Evolutionary conservation across 2,888 invertebrate species (phyloP).

Genomic region (Aquatica leii): DNA sequence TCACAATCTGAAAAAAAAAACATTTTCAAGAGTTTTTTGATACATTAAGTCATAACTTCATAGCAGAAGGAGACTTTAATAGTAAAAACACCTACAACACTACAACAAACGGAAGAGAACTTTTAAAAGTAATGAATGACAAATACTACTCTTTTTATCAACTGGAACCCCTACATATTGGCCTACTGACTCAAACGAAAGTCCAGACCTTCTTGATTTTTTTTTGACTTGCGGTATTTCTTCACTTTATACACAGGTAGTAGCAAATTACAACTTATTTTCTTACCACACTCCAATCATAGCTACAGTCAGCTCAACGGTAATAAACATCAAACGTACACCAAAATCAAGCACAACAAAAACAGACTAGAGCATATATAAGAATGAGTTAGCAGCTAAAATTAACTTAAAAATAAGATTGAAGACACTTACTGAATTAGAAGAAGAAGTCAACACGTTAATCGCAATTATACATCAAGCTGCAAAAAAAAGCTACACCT

Average conservation of each 20-base stretch:
- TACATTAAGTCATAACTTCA: slow-evolving; percentile 33
- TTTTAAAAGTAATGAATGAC: slow-evolving; percentile 11
- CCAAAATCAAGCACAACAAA: too few species aligned
- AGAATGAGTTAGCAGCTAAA: too few species aligned
- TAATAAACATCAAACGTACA: too few species aligned
- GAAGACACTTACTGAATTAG: too few species aligned
- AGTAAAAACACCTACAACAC: slow-evolving; percentile 37
- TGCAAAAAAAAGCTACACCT: slow-evolving; percentile 1
- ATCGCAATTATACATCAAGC: not conserved
- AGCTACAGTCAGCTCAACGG: too few species aligned
- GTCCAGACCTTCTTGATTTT: slow-evolving; percentile 37
- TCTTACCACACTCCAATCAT: not conserved
- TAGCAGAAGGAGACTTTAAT: slow-evolving; percentile 42
- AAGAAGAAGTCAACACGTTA: not conserved
- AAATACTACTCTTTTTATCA: slow-evolving; percentile 20
- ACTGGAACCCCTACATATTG: slow-evolving; percentile 44
- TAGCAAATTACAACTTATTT: not conserved
- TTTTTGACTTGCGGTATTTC: slow-evolving; percentile 40
- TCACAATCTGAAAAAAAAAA: slow-evolving; percentile 35
- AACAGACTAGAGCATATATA: too few species aligned
- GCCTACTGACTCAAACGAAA: slow-evolving; percentile 41
- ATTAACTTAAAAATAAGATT: too few species aligned
- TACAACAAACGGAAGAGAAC: slow-evolving; percentile 32
- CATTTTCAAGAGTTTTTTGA: slow-evolving; percentile 33
- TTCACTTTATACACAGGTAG: too few species aligned